These are phyloP conservation scores for Eremobia ochroleuca DNA, from an alignment of 2,888 invertebrate genomes.

Conservation along the genomic window DNA sequence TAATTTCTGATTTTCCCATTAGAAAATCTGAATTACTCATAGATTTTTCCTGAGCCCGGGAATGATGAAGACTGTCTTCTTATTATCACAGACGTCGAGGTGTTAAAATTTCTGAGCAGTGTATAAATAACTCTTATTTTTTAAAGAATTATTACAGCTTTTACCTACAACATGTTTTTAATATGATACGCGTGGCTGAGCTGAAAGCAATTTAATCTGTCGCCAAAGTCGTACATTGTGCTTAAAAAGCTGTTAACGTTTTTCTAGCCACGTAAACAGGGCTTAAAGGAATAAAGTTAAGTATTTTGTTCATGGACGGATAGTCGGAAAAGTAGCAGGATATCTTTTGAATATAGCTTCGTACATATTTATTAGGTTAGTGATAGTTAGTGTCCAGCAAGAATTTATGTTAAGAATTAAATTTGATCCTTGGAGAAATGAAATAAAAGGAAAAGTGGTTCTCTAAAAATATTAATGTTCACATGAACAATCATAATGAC, in stretches of 20 bases:
- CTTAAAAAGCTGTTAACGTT: conserved; percentile 28
- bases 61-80: conserved; percentile 2
- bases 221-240: background rate
- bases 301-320: conserved; percentile 11
- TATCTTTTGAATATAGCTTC: conserved; percentile 4
- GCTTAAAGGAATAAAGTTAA: conserved; percentile 31
- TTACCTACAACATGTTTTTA: conserved; percentile 54
- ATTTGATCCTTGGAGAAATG: background rate
- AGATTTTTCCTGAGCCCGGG: background rate
- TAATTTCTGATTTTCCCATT: background rate
- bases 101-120: conserved; percentile 27
- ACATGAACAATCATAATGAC: background rate
- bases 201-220: conserved; percentile 25
- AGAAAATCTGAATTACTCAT: conserved; percentile 10
- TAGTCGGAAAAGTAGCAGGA: background rate
- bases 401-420: conserved; percentile 5
- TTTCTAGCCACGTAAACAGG: conserved; percentile 24
- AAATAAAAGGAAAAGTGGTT: no score
- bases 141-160: conserved; percentile 51
- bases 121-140: conserved; percentile 17
- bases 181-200: conserved; percentile 39
- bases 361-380: conserved; percentile 1
- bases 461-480: background rate
- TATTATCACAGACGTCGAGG: conserved; percentile 21
- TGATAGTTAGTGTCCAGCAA: conserved; percentile 1